Base-by-base conservation (phyloP, 2,888 invertebrate species). In the Deilephila porcellus region DNA sequence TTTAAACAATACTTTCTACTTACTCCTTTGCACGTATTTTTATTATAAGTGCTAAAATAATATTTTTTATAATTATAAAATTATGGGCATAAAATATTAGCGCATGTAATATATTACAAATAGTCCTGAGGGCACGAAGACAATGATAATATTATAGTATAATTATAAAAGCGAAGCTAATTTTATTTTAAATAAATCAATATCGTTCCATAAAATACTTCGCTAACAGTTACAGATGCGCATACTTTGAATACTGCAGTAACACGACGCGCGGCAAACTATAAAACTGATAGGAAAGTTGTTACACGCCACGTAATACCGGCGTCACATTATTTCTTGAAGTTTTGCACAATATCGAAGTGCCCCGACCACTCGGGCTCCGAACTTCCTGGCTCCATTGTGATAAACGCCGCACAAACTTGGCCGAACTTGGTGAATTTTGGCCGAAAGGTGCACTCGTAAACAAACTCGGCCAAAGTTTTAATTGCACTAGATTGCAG, bases 401-500 rank as follows among this genome's bases (percentile, higher is more conserved):
- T 91, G 88, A 88, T 86, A 86, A 85, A 86, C 83, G 85, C 83
- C 83, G 83, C 85, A 83, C 85, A 64, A 88, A 89, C 85, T 88
- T 81, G 81, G 80, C 76, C 78, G 62, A 86, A 90, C 84, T 89
- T 86, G 79, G 82, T 83, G 82, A 88, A 89, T 88, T 67, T 91
- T 82, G 87, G 88, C 80, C 83, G 86, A 91, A 92, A 91, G 92
- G 90, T 92, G 93, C 90, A 89, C 88, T 90, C 89, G 86, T 91
- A 91, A 90, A 93, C 91, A 91, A 90, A 91, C 84, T 87, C 76
- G 73, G 71, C 74, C 75, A 79, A 93, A 93, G 91, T 93, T 93
- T 93, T 93, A 93, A 93, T 93, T 93, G 91, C 90, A 84, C 82
- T 85, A 88, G 88, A 90, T 91, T 89, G 90, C 88, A 87, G 82